These are phyloP conservation scores for Podarcis muralis DNA, from an alignment of 2,113 vertebrate genomes.

Conservation along the genomic window DNA sequence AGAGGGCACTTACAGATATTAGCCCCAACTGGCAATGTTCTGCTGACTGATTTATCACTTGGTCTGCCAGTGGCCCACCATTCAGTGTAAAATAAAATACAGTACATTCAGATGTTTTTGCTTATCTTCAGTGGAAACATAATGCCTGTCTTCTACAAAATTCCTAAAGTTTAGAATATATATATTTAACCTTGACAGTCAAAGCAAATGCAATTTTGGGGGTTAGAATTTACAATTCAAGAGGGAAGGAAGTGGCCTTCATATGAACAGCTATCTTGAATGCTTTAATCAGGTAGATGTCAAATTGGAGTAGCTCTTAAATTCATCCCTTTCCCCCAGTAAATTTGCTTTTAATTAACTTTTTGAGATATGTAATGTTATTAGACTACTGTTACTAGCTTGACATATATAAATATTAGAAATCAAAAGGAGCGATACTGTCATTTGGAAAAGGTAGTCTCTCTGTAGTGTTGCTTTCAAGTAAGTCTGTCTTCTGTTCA, in stretches of 20 bases:
- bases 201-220: no score
- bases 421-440: constrained; percentile 24
- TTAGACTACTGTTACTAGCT: constrained; percentile 24
- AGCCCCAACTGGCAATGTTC: background rate
- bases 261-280: background rate
- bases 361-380: constrained; percentile 9
- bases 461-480: constrained; percentile 47
- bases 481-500: constrained; percentile 39
- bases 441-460: constrained; percentile 20
- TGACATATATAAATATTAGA: constrained; percentile 15
- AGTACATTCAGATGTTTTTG: background rate
- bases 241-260: background rate
- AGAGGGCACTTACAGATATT: background rate
- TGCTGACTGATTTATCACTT: background rate
- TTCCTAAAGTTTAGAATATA: background rate
- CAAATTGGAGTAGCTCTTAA: background rate
- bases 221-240: background rate
- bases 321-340: background rate
- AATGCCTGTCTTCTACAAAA: background rate
- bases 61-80: background rate
- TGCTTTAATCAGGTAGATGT: constrained; percentile 25
- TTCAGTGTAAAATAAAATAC: background rate
- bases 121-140: background rate
- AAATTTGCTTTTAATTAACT: background rate
- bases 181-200: background rate